Evolutionary conservation across 2,113 vertebrate genomes (phyloP), one percentile per base, ranked within the genome.

Genomic region (Erythrolamprus reginae): DNA sequence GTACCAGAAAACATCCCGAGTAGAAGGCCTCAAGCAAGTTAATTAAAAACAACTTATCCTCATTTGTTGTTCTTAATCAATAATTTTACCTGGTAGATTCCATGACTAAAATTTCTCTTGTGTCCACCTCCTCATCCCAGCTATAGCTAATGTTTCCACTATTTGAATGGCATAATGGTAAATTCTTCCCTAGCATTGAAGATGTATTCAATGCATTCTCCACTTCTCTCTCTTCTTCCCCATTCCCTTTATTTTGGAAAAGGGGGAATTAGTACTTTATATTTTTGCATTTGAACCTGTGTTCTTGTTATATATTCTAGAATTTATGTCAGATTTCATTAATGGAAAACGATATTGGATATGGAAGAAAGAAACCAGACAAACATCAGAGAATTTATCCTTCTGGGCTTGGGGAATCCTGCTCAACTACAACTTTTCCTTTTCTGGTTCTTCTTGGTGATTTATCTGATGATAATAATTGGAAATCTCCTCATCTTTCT

Each of bases 371-470:
- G 26, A 65, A 65, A 65, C 58, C 26, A 65, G 58, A 65, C 58
- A 65, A 65, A 13, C 26, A 65, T 65, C 58, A 65, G 28, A 82
- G 94, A 93, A 93, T 95, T 95, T 86, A 89, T 94, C 83, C 94
- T 96, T 52, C 26, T 93, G 24, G 95, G 94, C 86, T 95, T 96
- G 84, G 90, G 89, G 47, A 86, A 95, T 5, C 0, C 9, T 26
- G 65, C 58, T 6, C 89, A 93, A 10, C 65, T 93, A 1, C 51
- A 90, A 4, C 45, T 82, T 45, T 70, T 94, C 4, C 52, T 96
- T 47, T 96, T 95, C 52, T 53, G 94, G 82, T 8, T 95, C 0
- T 93, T 95, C 19, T 82, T 94, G 42, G 48, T 91, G 33, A 23
- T 90, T 24, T 95, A 91, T 70, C n/a, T 45, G 55, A 38, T 83